Base-by-base conservation (phyloP, 2,113 vertebrate genomes). In the Stigmatopora argus region DNA sequence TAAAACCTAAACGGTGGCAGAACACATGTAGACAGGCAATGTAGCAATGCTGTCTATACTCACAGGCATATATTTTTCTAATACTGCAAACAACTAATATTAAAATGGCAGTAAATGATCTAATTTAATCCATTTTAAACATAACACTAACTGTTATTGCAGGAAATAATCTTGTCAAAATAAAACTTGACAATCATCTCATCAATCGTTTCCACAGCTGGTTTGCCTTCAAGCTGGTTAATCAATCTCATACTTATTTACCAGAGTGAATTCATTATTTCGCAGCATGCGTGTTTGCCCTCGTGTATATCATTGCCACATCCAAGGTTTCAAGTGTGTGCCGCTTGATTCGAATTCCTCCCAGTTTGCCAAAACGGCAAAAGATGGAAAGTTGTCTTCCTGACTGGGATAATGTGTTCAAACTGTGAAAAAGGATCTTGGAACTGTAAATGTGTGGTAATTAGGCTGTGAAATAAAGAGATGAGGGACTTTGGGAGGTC, bases 401-500 rank as follows among this genome's bases (percentile, higher is more conserved):
- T 79, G 65, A 70, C 64, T 76, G 81, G 69, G 78, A 31, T 49
- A 49, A 55, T 56, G 8, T 55, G 35, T 69, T 56, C 31, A 19
- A 73, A 82, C 79, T 85, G 83, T 78, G 78, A 87, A 85, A 31
- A 83, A 70, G n/a, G 52, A 49, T 65, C 63, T 69, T 67, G 66
- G 78, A 84, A 80, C 71, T 75, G 73, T 72, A 26, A 79, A 83
- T 76, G 83, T 85, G 84, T 79, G 81, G 78, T 77, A 83, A 88
- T 83, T 84, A 85, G 73, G 84, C 70, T 67, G 78, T 78, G 78
- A 85, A 86, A 86, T 87, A 87, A 82, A 85, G 78, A 82, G 82
- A 59, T 46, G 48, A 47, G 83, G 79, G 86, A 83, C 65, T 45
- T 5, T 71, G 72, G 64, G 76, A 77, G 75, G 71, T 82, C 80